Evolutionary conservation across 2,113 vertebrate genomes (phyloP), one percentile per base, ranked within the genome.

Genomic region (Sclerurus mexicanus): DNA sequence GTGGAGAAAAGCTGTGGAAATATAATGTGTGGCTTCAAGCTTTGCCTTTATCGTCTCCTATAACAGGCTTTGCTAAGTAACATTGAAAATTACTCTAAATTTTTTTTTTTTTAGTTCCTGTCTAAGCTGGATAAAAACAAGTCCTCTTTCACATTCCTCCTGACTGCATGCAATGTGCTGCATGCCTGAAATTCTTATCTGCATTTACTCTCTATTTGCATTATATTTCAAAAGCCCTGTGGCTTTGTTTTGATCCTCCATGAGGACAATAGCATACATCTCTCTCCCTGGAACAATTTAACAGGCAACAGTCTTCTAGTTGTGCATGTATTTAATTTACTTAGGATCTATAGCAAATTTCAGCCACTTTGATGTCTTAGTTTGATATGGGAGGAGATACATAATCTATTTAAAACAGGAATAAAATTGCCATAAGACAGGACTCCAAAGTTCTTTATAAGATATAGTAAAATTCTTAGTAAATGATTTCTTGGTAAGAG

Each of bases 11-110:
- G 46, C 58, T 87, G 59, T 53, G 64, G 69, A 93, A 87, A 92
- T 90, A 56, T 64, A 96, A 93, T 92, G 40, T 71, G 24, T 77
- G 63, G 66, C 84, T 96, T 87, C 72, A 92, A 91, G 93, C 80
- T 95, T 96, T 92, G 56, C 87, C 49, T 96, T 96, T 89, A 81
- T 89, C 68, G 71, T 90, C 64, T 94, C 46, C 56, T 84, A 85
- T 92, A 95, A 96, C 11, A 92, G 66, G 13, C 53, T 87, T 82
- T 78, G 46, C 56, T 84, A 94, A 95, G 60, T 84, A 93, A 80
- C 64, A 56, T 12, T 91, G 67, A 90, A 95, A 93, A 91, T 73
- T 79, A 69, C 71, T 72, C 55, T 52, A 21, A n/a, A n/a, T 52
- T 63, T 80, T 88, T 27, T 64, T 35, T 30, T 35, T 62, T 62